Evolutionary conservation across 2,797 vertebrate genomes (phyloP).

Genomic region (Mormyrus proboscirostris): DNA sequence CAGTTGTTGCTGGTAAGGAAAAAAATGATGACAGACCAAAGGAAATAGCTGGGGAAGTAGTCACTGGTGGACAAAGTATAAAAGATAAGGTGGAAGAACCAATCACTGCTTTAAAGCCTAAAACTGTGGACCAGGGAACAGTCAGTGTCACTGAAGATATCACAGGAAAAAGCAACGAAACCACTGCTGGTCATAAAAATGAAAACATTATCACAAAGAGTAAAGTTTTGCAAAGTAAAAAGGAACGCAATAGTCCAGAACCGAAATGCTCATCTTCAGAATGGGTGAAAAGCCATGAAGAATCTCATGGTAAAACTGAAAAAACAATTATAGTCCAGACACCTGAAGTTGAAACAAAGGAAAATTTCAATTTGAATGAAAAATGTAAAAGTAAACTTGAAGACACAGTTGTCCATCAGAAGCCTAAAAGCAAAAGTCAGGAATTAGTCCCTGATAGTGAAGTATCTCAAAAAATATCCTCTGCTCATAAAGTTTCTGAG

Average conservation of each 20-base stretch:
- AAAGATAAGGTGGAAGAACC: not conserved
- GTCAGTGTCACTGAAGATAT: not conserved
- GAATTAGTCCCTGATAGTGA: slow-evolving; percentile 26
- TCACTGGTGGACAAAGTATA: not conserved
- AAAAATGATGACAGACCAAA: not conserved
- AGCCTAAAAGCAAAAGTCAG: not conserved
- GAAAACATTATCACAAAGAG: not conserved
- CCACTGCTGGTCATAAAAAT: not conserved
- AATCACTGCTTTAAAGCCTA: not conserved
- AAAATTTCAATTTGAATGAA: slow-evolving; percentile 14
- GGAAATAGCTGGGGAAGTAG: not conserved
- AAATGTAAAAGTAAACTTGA: not conserved
- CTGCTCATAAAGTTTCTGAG: not conserved
- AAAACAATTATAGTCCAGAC: slow-evolving; percentile 15
- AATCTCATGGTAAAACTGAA: slow-evolving; percentile 14
- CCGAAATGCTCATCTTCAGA: slow-evolving; percentile 27
- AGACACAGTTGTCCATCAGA: not conserved
- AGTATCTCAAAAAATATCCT: not conserved
- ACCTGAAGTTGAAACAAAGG: not conserved
- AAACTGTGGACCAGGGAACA: not conserved
- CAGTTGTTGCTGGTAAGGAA: not conserved
- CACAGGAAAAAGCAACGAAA: slow-evolving; percentile 20
- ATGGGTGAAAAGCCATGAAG: slow-evolving; percentile 6
- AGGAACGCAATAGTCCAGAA: slow-evolving; percentile 23
- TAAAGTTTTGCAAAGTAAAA: not conserved